Evolutionary conservation across 2,113 vertebrate genomes (phyloP).

Genomic region (Rattus rattus): DNA sequence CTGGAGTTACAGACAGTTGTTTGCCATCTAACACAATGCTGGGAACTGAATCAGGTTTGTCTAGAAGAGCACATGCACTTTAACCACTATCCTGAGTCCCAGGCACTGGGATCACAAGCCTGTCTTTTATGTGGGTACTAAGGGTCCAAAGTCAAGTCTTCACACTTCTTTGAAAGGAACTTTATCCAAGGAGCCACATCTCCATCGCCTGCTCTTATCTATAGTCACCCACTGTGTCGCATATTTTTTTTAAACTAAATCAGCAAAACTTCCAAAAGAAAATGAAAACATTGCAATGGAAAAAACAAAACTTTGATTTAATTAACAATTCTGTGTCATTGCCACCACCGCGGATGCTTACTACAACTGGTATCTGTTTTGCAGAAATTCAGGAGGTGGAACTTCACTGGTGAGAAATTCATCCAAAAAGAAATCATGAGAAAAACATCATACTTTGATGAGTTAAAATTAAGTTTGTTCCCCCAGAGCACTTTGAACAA

Average conservation of each 20-base stretch:
- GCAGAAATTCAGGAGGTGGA: not conserved
- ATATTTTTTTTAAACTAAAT: not conserved
- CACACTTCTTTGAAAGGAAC: not conserved
- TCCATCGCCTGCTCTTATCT: not conserved
- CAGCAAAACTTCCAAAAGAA: not conserved
- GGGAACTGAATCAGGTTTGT: not conserved
- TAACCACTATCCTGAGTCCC: not conserved
- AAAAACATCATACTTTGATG: conserved; percentile 23
- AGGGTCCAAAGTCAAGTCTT: not conserved
- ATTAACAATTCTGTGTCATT: not conserved
- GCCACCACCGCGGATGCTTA: not conserved
- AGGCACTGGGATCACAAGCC: not conserved
- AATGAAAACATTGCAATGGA: not conserved
- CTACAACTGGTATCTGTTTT: not conserved
- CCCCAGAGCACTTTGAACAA: conserved; percentile 10
- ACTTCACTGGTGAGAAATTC: conserved; percentile 41
- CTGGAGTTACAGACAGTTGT: not conserved
- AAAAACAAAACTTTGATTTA: conserved; percentile 24
- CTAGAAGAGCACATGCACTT: not conserved
- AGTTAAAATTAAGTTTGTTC: conserved; percentile 60
- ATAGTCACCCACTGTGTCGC: not conserved
- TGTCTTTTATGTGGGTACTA: not conserved
- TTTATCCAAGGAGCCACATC: not conserved
- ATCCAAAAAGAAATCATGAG: not conserved
- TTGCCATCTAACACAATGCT: not conserved